A percentile compares a stretch with the other conserved stretches of the same genome.
Evolutionary conservation across 2,888 invertebrate genomes (phyloP).

Genomic region (Leptinotarsa rubiginosa): DNA sequence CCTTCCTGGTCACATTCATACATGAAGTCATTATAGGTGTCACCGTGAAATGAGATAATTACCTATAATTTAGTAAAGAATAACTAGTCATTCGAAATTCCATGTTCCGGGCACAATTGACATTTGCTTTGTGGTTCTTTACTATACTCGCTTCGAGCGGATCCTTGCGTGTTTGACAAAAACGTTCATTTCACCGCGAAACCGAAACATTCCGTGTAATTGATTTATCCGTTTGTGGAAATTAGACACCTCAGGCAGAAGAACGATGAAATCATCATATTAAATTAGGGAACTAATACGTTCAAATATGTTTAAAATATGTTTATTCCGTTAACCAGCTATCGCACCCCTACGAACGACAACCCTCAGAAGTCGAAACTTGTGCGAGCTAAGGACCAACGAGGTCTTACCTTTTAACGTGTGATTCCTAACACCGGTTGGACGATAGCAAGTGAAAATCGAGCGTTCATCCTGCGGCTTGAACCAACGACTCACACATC

Average conservation of each 20-base stretch:
- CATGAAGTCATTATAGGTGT: conserved; percentile 17
- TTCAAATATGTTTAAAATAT: no score
- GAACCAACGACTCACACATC: no score
- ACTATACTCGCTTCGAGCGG: neutral
- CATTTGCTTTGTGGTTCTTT: conserved; percentile 9
- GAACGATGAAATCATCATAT: conserved; percentile 8
- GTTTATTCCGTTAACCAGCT: no score
- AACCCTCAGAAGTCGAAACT: no score
- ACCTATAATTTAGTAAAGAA: conserved; percentile 13
- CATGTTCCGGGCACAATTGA: conserved; percentile 12
- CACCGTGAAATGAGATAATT: conserved; percentile 12
- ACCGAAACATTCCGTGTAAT: conserved; percentile 14
- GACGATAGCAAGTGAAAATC: no score
- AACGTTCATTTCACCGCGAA: conserved; percentile 12
- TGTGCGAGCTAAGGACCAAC: no score
- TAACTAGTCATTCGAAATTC: conserved; percentile 8
- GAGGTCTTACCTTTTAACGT: no score
- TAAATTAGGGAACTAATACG: neutral
- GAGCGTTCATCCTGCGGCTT: no score
- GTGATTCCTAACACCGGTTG: no score
- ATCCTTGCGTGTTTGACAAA: conserved; percentile 16
- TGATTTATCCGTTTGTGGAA: conserved; percentile 15
- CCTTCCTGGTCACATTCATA: conserved; percentile 11
- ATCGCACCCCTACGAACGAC: no score
- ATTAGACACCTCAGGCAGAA: neutral